Evolutionary conservation across 2,113 vertebrate species (phyloP), one percentile per base, ranked within the genome.

Genomic region (Brachypodius melanocephalos): DNA sequence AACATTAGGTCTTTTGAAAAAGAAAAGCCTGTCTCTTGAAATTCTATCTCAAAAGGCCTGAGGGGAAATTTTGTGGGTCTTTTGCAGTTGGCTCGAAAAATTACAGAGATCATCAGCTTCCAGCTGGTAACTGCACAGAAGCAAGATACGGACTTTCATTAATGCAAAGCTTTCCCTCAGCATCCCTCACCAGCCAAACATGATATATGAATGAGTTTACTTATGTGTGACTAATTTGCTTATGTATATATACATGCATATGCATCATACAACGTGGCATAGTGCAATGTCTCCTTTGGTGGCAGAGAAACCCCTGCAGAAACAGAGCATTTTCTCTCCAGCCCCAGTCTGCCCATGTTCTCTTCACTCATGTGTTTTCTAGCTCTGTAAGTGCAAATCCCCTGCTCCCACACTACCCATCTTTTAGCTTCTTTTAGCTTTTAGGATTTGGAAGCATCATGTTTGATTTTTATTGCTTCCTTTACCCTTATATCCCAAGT

Each of bases 11-110:
- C 14, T 90, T 94, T 86, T 81, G 75, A 72, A 84, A 90, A 72
- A 74, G 59, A 83, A 93, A 96, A 91, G 54, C 18, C 12, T 75
- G 12, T 46, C 82, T 85, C 69, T 74, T 4, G 1, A 75, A 84
- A 92, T 89, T 85, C 83, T 78, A 90, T 86, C 82, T 88, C 40
- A 57, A 81, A 83, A 86, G 48, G 61, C 92, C 85, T 49, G 72
- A 86, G 55, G 84, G 46, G 46, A 88, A 76, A 78, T 91, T 79
- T 62, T 5, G 5, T 59, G 51, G 22, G 14, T 48, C 58, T 83
- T 96, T 49, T 76, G 42, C 51, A 66, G 32, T 51, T 6, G 5
- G 46, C 51, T 90, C 28, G 74, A 82, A 88, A 89, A 51, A 36
- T 57, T 59, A 62, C 8, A 12, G 57, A 82, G 42, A 49, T 40